These are phyloP conservation scores for Drosophila biarmipes DNA, from an alignment of 1,140 invertebrate genomes.

Conservation along the genomic window DNA sequence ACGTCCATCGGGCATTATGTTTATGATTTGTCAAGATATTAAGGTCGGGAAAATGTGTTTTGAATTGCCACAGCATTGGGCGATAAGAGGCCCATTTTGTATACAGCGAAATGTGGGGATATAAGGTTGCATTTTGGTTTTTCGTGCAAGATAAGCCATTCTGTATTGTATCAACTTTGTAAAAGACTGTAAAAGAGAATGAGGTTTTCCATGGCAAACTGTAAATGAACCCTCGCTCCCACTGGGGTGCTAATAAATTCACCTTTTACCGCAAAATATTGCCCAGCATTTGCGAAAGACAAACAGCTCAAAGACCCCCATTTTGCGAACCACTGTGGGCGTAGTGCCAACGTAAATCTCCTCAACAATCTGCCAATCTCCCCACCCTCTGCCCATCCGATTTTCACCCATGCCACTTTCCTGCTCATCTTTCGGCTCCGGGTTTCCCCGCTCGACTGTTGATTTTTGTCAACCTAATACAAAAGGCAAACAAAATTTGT, in stretches of 20 bases:
- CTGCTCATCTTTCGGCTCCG: slow-evolving; percentile 7
- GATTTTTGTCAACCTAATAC: slow-evolving; percentile 80
- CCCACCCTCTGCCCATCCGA: not conserved
- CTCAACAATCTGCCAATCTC: slow-evolving; percentile 30
- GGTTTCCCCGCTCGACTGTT: slow-evolving; percentile 48
- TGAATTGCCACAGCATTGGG: slow-evolving; percentile 53
- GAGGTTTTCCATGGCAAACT: slow-evolving; percentile 6
- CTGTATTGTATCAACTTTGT: too few species aligned
- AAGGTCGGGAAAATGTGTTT: slow-evolving; percentile 62
- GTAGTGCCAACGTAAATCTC: slow-evolving; percentile 47
- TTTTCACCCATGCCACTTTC: not conserved
- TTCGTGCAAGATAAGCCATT: too few species aligned
- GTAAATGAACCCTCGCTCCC: slow-evolving; percentile 16
- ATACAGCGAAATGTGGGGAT: too few species aligned
- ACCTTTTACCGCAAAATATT: slow-evolving; percentile 81
- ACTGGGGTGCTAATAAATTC: slow-evolving; percentile 67
- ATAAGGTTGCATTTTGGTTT: not conserved
- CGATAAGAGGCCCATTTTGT: slow-evolving; percentile 41
- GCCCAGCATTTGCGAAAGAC: slow-evolving; percentile 76
- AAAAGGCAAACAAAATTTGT: slow-evolving; percentile 79
- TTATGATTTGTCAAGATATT: slow-evolving; percentile 78
- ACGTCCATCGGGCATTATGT: slow-evolving; percentile 53
- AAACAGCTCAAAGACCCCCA: slow-evolving; percentile 49
- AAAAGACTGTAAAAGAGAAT: not conserved
- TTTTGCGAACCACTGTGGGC: slow-evolving; percentile 8